Base-by-base conservation (phyloP, 2,888 invertebrate species). In the Heliconius ismenius region DNA sequence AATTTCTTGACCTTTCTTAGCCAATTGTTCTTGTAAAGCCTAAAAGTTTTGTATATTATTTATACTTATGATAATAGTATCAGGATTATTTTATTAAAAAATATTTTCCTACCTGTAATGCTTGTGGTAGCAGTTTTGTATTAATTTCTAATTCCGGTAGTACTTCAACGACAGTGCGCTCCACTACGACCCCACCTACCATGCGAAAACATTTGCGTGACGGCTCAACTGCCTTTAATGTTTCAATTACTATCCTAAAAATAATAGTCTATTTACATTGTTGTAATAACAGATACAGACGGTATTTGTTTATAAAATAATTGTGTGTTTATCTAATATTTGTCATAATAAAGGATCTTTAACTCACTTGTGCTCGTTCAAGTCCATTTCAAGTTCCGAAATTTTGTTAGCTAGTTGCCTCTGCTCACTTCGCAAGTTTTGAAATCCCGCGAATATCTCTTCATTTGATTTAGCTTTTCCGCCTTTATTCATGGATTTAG, bases 321-420 rank as follows among this genome's bases (percentile, higher is more conserved):
- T 62, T 62, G 24, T 26, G 15, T 26, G 24, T 62, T 15, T 7
- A 18, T 62, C 0, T 28, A 28, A 70, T n/a, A 28, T 13, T 43
- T 13, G 28, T 13, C 39, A 43, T 3, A 67, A 15, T 67, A 24
- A 69, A 54, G 4, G 32, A 28, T 18, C 15, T 32, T 24, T 28
- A 24, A 90, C 95, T 95, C 94, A 99, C 99, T 98, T 98, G 95
- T 99, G 99, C 93, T 99, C 99, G 89, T 98, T 98, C 80, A 98
- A 95, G 91, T 99, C 99, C 95, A 97, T 96, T 95, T 99, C 98
- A 84, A 99, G 94, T 93, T 99, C 98, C 1, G 97, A 96, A 79
- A 99, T 95, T 95, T 98, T 99, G 83, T 96, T 96, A 43, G 97
- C 97, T 84, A 98, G 93, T 84, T 96, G 95, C 85, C 98, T 95